A percentile compares a stretch with the other conserved stretches of the same genome.
These are phyloP conservation scores for Meloe dianella DNA, from an alignment of 2,888 invertebrate species.

Conservation along the genomic window DNA sequence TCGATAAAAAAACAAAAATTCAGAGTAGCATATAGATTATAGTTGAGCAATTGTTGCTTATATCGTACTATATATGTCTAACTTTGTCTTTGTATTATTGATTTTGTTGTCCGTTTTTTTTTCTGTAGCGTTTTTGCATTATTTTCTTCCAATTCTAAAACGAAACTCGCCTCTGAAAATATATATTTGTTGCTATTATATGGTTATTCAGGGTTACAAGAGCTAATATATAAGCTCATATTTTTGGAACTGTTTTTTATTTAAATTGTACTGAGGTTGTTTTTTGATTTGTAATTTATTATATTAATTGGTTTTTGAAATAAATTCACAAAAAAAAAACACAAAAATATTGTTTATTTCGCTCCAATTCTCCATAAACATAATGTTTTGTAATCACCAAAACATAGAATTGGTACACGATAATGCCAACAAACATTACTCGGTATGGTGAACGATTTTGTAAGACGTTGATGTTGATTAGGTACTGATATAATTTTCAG, in stretches of 20 bases:
- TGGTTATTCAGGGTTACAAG: conserved; percentile 65
- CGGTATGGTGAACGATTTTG: conserved; percentile 62
- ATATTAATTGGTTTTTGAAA: conserved; percentile 60
- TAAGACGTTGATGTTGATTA: conserved; percentile 64
- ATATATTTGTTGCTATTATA: conserved; percentile 41
- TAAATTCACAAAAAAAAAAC: conserved; percentile 52
- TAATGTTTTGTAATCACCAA: conserved; percentile 66
- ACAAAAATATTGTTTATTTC: conserved; percentile 27
- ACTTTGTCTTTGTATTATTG: too few species aligned
- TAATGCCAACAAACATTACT: conserved; percentile 71
- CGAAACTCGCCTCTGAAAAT: conserved; percentile 44
- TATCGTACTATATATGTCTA: too few species aligned
- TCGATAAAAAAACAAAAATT: conserved; percentile 33
- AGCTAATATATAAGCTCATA: conserved; percentile 61
- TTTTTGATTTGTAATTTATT: conserved; percentile 59
- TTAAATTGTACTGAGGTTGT: conserved; percentile 61
- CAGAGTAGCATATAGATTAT: too few species aligned
- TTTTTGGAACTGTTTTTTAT: conserved; percentile 62
- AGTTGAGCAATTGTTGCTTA: too few species aligned
- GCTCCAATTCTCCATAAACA: conserved; percentile 65
- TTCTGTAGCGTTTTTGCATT: conserved; percentile 31
- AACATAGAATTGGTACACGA: conserved; percentile 66
- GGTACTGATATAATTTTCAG: conserved; percentile 69
- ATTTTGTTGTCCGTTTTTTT: too few species aligned
- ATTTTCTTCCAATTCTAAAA: conserved; percentile 40